Base-by-base conservation (phyloP, 2,888 invertebrate genomes). In the Antheraea assamensis region DNA sequence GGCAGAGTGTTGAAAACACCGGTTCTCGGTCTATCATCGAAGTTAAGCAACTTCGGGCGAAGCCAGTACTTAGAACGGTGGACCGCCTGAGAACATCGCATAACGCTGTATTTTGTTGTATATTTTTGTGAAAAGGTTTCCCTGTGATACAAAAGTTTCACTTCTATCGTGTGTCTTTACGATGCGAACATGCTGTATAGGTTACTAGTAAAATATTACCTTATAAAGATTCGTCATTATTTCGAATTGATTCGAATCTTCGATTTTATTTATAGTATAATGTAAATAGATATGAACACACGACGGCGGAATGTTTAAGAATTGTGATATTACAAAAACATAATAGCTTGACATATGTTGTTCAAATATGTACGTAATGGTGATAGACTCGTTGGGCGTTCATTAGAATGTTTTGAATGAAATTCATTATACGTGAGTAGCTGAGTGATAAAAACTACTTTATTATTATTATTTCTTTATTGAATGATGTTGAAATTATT, bases 341-440 rank as follows among this genome's bases (percentile, higher is more conserved):
- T 68, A 68, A 68, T 66, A 66, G 66, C 66, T 35, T 66, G 21
- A 35, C n/a, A n/a, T 68, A n/a, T 35, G 21, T 35, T 68, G 35
- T 35, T 35, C n/a, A 68, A 68, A 68, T 35, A 68, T 35, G n/a
- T 58, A 21, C 24, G 8, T n/a, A 58, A n/a, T 24, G 30, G 61
- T n/a, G 35, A 35, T n/a, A n/a, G 7, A 68, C n/a, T n/a, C 10
- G 3, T 68, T 68, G 35, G 35, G 3, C 35, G 35, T 68, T 68
- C 30, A 3, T 3, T 10, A 35, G 21, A 68, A 31, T 17, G 31
- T 27, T 66, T 27, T 30, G 27, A 52, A 13, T 61, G 66, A 66
- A 17, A 66, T 66, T 66, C 31, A 31, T 66, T 66, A 66, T 19
- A 66, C 19, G 13, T 31, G 21, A 8, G 27, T 61, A 15, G 21